These are phyloP conservation scores for Cebus imitator DNA, from an alignment of 2,113 vertebrate species.

Conservation along the genomic window DNA sequence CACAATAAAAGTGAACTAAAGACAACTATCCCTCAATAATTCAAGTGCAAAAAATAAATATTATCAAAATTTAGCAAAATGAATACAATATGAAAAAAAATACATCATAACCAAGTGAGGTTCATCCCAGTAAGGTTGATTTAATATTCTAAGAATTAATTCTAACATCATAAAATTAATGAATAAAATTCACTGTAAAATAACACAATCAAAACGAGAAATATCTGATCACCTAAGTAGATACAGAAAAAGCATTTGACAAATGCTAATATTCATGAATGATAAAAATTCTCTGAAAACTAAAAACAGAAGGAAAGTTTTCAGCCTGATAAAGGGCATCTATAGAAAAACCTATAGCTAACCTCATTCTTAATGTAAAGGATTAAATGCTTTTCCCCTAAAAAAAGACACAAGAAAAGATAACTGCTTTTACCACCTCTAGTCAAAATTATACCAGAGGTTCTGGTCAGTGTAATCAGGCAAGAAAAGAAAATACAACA, in stretches of 20 bases:
- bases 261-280: neutral
- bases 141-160: neutral
- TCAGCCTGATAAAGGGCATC: neutral
- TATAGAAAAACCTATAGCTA: neutral
- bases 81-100: neutral
- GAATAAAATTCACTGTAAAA: neutral
- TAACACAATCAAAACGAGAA: neutral
- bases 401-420: neutral
- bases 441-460: neutral
- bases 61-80: conserved; percentile 2
- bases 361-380: neutral
- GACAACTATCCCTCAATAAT: neutral
- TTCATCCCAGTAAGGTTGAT: neutral
- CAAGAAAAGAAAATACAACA: neutral
- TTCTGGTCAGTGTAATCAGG: neutral
- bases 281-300: conserved; percentile 21
- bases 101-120: neutral
- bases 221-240: neutral
- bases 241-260: neutral
- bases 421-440: neutral
- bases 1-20: neutral
- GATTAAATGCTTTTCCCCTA: neutral
- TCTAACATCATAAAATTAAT: conserved; percentile 4
- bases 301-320: neutral
- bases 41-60: neutral